Percentiles rank a stretch among this genome's conserved stretches.
These are phyloP conservation scores for Buphagus erythrorhynchus DNA, from an alignment of 2,797 vertebrate genomes.

Conservation along the genomic window DNA sequence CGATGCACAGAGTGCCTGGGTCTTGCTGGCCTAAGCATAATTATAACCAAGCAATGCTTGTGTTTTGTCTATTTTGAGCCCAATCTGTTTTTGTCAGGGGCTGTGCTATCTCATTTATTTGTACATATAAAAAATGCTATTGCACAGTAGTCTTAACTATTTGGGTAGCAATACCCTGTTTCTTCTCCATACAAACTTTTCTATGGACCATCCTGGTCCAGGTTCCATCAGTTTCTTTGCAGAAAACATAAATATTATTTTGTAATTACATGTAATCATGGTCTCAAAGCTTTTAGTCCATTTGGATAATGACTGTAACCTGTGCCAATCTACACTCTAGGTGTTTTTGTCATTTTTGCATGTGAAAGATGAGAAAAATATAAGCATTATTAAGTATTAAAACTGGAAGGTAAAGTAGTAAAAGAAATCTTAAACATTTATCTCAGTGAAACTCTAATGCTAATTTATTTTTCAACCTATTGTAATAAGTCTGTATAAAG, in stretches of 20 bases:
- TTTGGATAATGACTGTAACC: background rate
- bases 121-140: background rate
- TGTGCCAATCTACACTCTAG: background rate
- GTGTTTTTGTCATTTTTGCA: background rate
- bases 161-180: rapidly evolving
- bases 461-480: background rate
- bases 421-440: background rate
- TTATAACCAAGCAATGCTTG: background rate
- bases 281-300: background rate
- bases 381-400: background rate
- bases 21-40: background rate
- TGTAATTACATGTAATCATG: background rate
- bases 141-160: background rate
- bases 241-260: background rate
- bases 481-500: background rate
- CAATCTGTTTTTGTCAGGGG: background rate
- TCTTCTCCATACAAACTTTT: background rate
- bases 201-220: background rate
- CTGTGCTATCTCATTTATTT: background rate
- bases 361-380: background rate
- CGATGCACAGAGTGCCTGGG: background rate
- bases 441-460: background rate
- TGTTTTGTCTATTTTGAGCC: background rate
- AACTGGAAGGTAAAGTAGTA: background rate
- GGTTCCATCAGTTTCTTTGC: background rate